Conservation (phyloP, 2,888 invertebrate genomes). For the Diarsia brunnea region DNA sequence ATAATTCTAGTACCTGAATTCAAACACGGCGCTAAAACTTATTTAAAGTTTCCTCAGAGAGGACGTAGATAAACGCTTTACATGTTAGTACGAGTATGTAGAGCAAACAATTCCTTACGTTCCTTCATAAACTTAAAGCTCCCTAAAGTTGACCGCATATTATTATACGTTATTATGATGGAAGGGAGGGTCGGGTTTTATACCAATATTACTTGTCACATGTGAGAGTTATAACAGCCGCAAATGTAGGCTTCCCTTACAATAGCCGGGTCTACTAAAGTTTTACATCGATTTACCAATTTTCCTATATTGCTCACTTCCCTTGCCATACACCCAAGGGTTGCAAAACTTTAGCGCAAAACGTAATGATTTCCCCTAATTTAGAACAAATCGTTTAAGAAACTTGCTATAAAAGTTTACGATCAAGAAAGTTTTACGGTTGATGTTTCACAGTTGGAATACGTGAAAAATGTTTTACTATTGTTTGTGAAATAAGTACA, state of each 20-base stretch:
- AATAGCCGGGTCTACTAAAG: slow-evolving; percentile 70
- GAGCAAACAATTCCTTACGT: slow-evolving; percentile 69
- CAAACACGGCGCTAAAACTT: slow-evolving; percentile 19
- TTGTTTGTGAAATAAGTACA: slow-evolving; percentile 69
- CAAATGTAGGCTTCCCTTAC: slow-evolving; percentile 67
- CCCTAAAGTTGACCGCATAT: slow-evolving; percentile 77
- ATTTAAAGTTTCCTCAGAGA: slow-evolving; percentile 28
- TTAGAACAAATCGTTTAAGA: slow-evolving; percentile 50
- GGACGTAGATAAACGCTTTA: slow-evolving; percentile 41
- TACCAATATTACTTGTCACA: slow-evolving; percentile 77
- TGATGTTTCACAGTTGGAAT: slow-evolving; percentile 60
- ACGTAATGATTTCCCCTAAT: slow-evolving; percentile 40
- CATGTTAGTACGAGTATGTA: slow-evolving; percentile 49
- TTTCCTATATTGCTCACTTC: slow-evolving; percentile 67
- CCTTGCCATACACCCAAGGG: slow-evolving; percentile 22
- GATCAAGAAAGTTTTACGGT: slow-evolving; percentile 52
- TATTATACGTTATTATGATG: slow-evolving; percentile 76
- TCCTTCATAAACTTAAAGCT: slow-evolving; percentile 68
- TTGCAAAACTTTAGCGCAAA: slow-evolving; percentile 32
- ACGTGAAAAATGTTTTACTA: slow-evolving; percentile 65
- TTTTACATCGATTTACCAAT: slow-evolving; percentile 71
- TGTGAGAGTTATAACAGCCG: slow-evolving; percentile 73
- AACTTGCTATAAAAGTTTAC: slow-evolving; percentile 58
- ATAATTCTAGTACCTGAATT: slow-evolving; percentile 4
- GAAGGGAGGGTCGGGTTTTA: slow-evolving; percentile 75